Conservation (phyloP, 2,113 vertebrate genomes). For the Patagioenas fasciata region DNA sequence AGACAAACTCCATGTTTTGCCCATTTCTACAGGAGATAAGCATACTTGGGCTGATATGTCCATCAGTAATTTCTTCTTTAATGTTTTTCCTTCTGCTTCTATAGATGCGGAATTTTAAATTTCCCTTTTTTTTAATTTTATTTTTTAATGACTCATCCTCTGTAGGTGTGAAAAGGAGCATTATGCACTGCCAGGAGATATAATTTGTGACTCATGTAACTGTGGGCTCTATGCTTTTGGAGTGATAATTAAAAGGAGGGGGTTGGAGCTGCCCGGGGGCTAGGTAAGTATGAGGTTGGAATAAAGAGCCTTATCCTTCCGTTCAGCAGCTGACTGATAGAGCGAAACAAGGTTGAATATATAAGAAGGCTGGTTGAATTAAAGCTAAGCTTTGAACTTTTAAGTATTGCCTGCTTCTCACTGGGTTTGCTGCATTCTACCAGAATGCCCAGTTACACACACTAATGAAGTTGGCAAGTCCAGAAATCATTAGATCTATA, state of each 20-base stretch:
- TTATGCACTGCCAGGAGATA: constrained; percentile 26
- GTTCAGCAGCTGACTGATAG: not conserved
- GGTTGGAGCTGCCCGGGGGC: not conserved
- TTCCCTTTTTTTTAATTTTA: not conserved
- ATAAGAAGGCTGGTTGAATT: not conserved
- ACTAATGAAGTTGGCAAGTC: not conserved
- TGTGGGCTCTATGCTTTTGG: constrained; percentile 20
- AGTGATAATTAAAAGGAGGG: constrained; percentile 58
- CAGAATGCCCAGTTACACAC: not conserved
- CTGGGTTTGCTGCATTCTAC: not conserved
- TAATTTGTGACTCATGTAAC: constrained; percentile 62
- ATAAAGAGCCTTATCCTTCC: not conserved
- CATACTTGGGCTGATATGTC: not conserved
- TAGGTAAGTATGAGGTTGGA: constrained; percentile 6
- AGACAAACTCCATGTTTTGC: not conserved
- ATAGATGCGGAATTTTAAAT: not conserved
- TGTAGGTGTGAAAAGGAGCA: constrained; percentile 59
- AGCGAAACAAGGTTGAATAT: not conserved
- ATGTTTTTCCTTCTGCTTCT: not conserved
- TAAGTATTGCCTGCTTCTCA: not conserved
- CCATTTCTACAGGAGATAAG: not conserved
- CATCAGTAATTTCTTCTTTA: not conserved
- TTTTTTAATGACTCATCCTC: constrained; percentile 40
- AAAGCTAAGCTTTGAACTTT: not conserved
- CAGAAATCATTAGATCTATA: not conserved